A percentile compares a stretch with the other conserved stretches of the same genome.
Conservation (phyloP, 2,113 vertebrate genomes). For the Indicator maculatus region DNA sequence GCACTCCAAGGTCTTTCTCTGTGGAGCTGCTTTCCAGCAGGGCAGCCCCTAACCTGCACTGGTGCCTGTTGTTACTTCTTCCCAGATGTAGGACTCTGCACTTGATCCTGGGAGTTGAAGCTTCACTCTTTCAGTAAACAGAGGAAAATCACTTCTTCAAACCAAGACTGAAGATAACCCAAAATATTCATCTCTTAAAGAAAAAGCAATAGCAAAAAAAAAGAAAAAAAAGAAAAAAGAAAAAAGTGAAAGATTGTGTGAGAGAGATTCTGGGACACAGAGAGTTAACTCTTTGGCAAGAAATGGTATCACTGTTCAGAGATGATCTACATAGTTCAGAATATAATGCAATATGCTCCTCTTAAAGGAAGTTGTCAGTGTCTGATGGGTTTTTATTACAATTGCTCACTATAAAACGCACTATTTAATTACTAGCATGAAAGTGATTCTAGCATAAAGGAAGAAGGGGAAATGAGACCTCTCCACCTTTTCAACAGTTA, state of each 20-base stretch:
- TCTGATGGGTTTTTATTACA: conserved; percentile 72
- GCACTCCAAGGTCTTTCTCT: too few species aligned
- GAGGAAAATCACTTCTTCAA: neutral
- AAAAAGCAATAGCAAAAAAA: neutral
- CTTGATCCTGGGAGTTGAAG: neutral
- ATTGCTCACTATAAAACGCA: conserved; percentile 59
- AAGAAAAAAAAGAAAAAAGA: neutral
- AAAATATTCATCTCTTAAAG: neutral
- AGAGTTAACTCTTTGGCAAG: conserved; percentile 43
- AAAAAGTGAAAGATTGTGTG: neutral
- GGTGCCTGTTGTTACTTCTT: too few species aligned
- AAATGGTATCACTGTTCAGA: conserved; percentile 71
- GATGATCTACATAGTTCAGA: conserved; percentile 56
- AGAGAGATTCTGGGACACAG: neutral
- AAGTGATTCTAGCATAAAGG: conserved; percentile 72
- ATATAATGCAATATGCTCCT: conserved; percentile 69
- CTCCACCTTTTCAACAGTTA: conserved; percentile 70
- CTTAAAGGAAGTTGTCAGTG: conserved; percentile 74
- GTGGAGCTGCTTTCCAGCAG: too few species aligned
- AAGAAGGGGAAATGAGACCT: conserved; percentile 70
- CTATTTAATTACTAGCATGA: conserved; percentile 75
- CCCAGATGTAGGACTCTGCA: too few species aligned
- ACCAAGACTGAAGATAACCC: neutral
- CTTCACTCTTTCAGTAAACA: neutral
- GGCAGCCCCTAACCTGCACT: too few species aligned